Evolutionary conservation across 2,888 invertebrate species (phyloP).

Genomic region (Drosophila neutralis): DNA sequence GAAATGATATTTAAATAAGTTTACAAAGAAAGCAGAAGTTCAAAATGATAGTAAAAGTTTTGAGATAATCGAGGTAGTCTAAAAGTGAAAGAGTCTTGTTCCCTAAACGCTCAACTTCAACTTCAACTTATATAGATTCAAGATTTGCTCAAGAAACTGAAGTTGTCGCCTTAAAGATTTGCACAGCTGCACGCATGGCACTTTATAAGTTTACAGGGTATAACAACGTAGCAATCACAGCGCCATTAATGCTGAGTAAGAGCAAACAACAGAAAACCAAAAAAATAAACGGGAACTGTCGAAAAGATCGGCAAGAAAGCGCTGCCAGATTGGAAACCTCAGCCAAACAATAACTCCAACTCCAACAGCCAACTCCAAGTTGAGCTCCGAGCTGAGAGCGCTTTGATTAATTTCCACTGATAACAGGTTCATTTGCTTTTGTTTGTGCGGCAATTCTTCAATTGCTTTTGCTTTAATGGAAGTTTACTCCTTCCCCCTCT

Average conservation of each 20-base stretch:
- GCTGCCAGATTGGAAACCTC: constrained; percentile 7
- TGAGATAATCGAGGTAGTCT: not conserved
- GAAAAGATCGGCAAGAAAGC: constrained; percentile 34
- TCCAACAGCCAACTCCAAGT: not conserved
- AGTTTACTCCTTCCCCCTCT: not conserved
- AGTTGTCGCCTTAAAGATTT: not conserved
- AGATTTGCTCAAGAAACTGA: not conserved
- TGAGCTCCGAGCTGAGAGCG: constrained; percentile 12
- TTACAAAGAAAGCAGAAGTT: not conserved
- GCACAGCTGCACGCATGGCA: not conserved
- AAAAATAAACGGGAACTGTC: constrained; percentile 47
- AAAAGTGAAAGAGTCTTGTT: not conserved
- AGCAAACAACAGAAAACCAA: constrained; percentile 61
- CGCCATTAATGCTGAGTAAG: constrained; percentile 77
- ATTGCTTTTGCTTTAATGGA: constrained; percentile 53
- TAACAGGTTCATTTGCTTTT: constrained; percentile 82
- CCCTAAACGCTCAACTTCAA: not conserved
- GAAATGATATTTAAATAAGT: not conserved
- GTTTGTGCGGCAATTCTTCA: constrained; percentile 72
- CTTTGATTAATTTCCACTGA: constrained; percentile 79
- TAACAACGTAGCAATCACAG: constrained; percentile 23
- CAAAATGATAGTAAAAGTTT: not conserved
- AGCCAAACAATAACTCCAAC: constrained; percentile 20
- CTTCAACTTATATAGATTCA: not conserved
- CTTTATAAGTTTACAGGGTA: constrained; percentile 2